Conservation (phyloP, 2,888 invertebrate species). For the Calameuta filiformis region DNA sequence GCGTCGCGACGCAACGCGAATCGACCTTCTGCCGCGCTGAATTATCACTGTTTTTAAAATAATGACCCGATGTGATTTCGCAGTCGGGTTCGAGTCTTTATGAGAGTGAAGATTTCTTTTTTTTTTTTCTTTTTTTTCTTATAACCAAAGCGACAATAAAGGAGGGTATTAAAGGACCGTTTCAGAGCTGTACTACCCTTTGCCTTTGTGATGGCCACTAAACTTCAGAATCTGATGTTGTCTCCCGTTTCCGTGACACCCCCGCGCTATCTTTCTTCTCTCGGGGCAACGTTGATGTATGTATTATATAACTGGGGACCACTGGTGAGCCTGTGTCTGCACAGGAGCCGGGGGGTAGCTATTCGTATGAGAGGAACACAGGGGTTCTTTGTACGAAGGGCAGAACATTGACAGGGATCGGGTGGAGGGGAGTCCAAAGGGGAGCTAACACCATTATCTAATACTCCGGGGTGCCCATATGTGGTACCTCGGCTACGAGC, state of each 20-base stretch:
- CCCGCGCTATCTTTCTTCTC: not conserved
- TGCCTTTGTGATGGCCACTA: not conserved
- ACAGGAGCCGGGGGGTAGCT: constrained; percentile 73
- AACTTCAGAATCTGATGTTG: not conserved
- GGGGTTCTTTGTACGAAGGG: constrained; percentile 52
- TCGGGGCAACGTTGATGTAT: not conserved
- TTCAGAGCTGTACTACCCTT: not conserved
- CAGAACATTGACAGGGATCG: constrained; percentile 29
- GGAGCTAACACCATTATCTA: constrained; percentile 63
- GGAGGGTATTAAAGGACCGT: not conserved
- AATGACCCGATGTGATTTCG: not conserved
- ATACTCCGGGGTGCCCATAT: constrained; percentile 62
- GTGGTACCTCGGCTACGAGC: constrained; percentile 57
- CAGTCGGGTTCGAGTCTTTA: not conserved
- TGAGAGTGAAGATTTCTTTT: not conserved
- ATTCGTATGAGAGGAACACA: constrained; percentile 17
- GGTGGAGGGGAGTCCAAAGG: constrained; percentile 33
- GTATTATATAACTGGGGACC: not conserved
- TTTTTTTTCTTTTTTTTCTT: not conserved
- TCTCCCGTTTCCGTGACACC: not conserved
- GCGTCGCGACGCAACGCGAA: not conserved
- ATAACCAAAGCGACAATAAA: not conserved
- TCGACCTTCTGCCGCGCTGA: not conserved
- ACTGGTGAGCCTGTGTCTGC: not conserved
- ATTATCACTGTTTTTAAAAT: not conserved